Percentiles rank a stretch among this genome's conserved stretches.
phyloP scores from a whole-genome alignment of 2,797 vertebrate species.

The Clamator glandarius region DNA sequence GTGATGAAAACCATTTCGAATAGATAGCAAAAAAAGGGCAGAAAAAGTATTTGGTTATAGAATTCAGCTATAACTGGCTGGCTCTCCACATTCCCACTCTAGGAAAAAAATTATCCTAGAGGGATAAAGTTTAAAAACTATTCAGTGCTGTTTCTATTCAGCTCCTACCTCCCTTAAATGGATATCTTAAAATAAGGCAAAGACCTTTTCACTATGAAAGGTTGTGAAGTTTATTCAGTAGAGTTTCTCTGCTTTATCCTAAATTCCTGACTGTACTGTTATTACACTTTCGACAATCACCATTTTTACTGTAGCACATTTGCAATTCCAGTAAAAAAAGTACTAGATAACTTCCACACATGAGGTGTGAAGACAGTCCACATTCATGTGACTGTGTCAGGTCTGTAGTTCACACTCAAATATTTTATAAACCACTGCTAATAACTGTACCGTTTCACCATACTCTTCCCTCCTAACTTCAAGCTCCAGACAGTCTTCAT shows the following conservation, averaged over 20 bases:
- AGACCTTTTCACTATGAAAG: not conserved
- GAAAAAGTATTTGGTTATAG: not conserved
- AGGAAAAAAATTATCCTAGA: not conserved
- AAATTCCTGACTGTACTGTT: not conserved
- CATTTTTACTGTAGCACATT: not conserved
- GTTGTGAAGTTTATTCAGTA: not conserved
- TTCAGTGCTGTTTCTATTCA: not conserved
- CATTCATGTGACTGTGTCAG: accelerated
- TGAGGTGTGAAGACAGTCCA: not conserved
- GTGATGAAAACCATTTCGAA: not conserved
- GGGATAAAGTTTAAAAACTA: not conserved
- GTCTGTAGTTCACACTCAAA: not conserved
- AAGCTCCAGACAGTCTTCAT: not conserved
- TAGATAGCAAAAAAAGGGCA: not conserved
- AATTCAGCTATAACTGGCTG: not conserved
- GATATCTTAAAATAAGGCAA: not conserved
- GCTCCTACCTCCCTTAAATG: not conserved
- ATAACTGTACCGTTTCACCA: not conserved
- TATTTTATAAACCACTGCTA: not conserved
- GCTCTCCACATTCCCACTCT: not conserved
- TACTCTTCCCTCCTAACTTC: not conserved
- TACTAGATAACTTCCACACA: not conserved
- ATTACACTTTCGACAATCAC: not conserved
- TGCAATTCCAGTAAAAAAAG: not conserved
- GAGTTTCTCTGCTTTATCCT: not conserved